Percentiles rank a stretch among this genome's conserved stretches.
These are phyloP conservation scores for Drosophila eugracilis DNA, from an alignment of 1,140 invertebrate genomes.

Conservation along the genomic window DNA sequence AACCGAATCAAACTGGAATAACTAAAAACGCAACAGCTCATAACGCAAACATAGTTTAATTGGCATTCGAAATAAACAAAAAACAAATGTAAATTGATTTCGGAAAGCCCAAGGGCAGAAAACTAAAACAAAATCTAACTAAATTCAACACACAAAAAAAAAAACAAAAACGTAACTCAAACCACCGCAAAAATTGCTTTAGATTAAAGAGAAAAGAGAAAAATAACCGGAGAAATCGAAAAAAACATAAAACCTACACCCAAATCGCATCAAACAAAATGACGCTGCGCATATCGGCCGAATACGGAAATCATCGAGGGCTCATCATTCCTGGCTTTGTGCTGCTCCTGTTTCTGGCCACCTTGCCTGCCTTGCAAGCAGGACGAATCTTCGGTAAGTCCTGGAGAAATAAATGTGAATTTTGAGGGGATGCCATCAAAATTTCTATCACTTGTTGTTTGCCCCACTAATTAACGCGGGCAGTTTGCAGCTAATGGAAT, in stretches of 20 bases:
- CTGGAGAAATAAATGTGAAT: not conserved
- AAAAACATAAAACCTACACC: constrained; percentile 21
- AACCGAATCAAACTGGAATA: constrained; percentile 7
- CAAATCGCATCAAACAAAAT: constrained; percentile 67
- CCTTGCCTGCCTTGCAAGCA: constrained; percentile 55
- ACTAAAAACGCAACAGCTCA: constrained; percentile 15
- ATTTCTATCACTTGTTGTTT: constrained; percentile 52
- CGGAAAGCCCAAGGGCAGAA: constrained; percentile 26
- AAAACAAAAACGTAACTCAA: constrained; percentile 60
- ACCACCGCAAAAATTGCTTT: constrained; percentile 79
- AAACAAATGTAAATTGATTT: constrained; percentile 50
- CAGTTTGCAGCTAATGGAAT: constrained; percentile 77
- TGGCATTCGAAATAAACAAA: constrained; percentile 31
- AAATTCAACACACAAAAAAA: constrained; percentile 38
- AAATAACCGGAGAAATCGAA: constrained; percentile 15
- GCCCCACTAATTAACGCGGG: constrained; percentile 64
- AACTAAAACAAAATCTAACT: constrained; percentile 17
- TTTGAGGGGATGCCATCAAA: constrained; percentile 32
- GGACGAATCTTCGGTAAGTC: constrained; percentile 82
- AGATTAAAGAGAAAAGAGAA: constrained; percentile 30
- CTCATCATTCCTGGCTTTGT: constrained; percentile 79
- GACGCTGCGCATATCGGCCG: constrained; percentile 79
- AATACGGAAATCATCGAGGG: constrained; percentile 78
- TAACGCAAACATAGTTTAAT: constrained; percentile 45
- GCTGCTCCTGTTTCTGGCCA: constrained; percentile 62